Evolutionary conservation across 2,113 vertebrate species (phyloP).

Genomic region (Scophthalmus maximus): DNA sequence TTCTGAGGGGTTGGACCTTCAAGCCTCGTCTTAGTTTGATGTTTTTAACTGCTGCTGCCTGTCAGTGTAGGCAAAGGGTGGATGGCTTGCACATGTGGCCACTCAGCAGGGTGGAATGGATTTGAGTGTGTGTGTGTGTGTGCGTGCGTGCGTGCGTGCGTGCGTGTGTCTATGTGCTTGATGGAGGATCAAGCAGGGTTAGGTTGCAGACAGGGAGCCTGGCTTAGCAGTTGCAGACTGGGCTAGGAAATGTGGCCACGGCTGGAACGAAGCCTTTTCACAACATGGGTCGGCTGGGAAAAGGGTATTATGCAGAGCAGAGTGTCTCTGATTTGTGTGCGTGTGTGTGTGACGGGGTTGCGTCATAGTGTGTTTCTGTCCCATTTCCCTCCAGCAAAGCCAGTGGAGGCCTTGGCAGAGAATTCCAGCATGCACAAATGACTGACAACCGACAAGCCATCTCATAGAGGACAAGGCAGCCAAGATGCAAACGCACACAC

Average conservation of each 20-base stretch:
- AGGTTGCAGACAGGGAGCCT: slow-evolving; percentile 67
- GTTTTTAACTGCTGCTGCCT: slow-evolving; percentile 56
- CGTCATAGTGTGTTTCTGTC: slow-evolving; percentile 37
- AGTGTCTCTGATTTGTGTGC: slow-evolving; percentile 36
- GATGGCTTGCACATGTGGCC: slow-evolving; percentile 48
- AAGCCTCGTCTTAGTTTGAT: slow-evolving; percentile 52
- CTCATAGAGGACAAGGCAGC: slow-evolving; percentile 56
- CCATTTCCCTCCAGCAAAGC: slow-evolving; percentile 49
- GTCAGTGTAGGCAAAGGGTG: slow-evolving; percentile 46
- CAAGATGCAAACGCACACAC: background rate
- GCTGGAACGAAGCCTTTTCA: slow-evolving; percentile 66
- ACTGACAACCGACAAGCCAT: slow-evolving; percentile 68
- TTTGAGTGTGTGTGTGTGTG: background rate
- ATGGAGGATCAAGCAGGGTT: slow-evolving; percentile 69
- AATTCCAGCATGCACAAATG: slow-evolving; percentile 51
- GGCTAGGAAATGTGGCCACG: slow-evolving; percentile 49
- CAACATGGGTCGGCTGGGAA: slow-evolving; percentile 62
- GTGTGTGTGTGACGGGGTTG: slow-evolving; percentile 14
- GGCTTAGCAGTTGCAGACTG: slow-evolving; percentile 57
- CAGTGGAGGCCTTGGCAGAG: slow-evolving; percentile 53
- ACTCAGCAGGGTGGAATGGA: slow-evolving; percentile 55
- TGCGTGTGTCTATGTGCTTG: slow-evolving; percentile 44
- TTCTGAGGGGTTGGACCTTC: slow-evolving; percentile 55
- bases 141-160: slow-evolving; percentile 9
- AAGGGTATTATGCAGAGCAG: slow-evolving; percentile 48